Evolutionary conservation across 2,113 vertebrate species (phyloP), one percentile per base, ranked within the genome.

Genomic region (Fulmarus glacialis): DNA sequence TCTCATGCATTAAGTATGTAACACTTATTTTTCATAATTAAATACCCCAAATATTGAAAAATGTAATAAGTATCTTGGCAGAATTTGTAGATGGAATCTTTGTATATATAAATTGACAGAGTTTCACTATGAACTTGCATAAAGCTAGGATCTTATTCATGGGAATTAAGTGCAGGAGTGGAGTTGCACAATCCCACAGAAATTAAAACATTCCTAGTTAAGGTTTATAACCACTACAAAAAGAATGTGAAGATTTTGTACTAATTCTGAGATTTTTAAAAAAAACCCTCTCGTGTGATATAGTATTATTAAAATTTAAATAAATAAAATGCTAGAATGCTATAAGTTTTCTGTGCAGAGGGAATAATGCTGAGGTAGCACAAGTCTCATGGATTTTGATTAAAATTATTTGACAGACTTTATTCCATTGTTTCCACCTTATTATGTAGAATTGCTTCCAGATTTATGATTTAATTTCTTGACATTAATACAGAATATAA

Each of bases 401-500:
- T 50, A 62, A 95, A 70, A 90, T 58, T 74, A 48, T 71, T 71
- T 89, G 50, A 78, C 38, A 79, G 47, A 68, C 3, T 88, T 93
- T 77, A 81, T 66, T 74, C 27, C 48, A 75, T 64, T 55, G 8
- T 93, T 96, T 81, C 50, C 63, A 90, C 63, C 34, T 87, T 89
- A 34, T 52, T 89, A 43, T 60, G 27, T 32, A 58, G 68, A 90
- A 93, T 32, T 91, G 34, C 73, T 72, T 91, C 68, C 80, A 84
- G 73, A 75, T 92, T 94, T 87, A 78, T 74, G 89, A 60, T 93
- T 82, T 91, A 60, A 87, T 85, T 96, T 71, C 89, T 87, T 89
- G 78, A 91, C 78, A 93, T 91, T 93, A 93, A 36, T 53, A 82
- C 30, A 11, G 73, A 89, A 96, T 82, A 90, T 68, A 87, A 94